These are phyloP conservation scores for Vicugna pacos DNA, from an alignment of 2,113 vertebrate species.

Conservation along the genomic window DNA sequence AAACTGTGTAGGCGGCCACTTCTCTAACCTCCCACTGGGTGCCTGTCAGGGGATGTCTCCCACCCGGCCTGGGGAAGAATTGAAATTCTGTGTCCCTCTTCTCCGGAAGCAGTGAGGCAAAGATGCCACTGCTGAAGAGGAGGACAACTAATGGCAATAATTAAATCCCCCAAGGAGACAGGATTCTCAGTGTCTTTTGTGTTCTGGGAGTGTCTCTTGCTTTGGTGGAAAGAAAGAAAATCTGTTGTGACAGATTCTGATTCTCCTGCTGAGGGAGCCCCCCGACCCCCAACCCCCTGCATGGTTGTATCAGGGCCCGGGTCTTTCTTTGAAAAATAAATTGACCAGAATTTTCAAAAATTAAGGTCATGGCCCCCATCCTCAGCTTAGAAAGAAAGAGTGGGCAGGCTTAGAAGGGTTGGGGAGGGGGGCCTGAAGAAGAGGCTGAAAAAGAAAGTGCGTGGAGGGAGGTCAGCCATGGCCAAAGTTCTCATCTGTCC, in stretches of 20 bases:
- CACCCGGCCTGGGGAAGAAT: not conserved
- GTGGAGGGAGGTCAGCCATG: not conserved
- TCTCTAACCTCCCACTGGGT: not conserved
- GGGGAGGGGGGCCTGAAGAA: not conserved
- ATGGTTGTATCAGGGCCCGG: not conserved
- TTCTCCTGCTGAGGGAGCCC: not conserved
- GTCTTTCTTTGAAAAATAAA: not conserved
- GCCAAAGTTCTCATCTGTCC: not conserved
- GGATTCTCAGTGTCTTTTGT: conserved; percentile 22
- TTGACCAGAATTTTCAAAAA: conserved; percentile 18
- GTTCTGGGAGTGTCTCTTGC: not conserved
- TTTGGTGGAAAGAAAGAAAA: conserved; percentile 44
- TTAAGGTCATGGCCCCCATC: not conserved
- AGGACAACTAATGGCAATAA: conserved; percentile 42
- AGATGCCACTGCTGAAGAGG: not conserved
- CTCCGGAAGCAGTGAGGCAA: conserved; percentile 51
- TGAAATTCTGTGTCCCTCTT: conserved; percentile 37
- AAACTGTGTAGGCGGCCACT: not conserved
- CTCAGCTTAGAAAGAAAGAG: conserved; percentile 21
- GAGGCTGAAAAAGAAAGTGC: not conserved
- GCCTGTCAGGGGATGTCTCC: not conserved
- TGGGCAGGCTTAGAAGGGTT: not conserved
- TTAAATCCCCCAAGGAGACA: conserved; percentile 42
- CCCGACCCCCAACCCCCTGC: not conserved
- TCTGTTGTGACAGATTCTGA: not conserved